A percentile compares a stretch with the other conserved stretches of the same genome.
These are phyloP conservation scores for Arion vulgaris DNA, from an alignment of 1,140 invertebrate species.

Conservation along the genomic window DNA sequence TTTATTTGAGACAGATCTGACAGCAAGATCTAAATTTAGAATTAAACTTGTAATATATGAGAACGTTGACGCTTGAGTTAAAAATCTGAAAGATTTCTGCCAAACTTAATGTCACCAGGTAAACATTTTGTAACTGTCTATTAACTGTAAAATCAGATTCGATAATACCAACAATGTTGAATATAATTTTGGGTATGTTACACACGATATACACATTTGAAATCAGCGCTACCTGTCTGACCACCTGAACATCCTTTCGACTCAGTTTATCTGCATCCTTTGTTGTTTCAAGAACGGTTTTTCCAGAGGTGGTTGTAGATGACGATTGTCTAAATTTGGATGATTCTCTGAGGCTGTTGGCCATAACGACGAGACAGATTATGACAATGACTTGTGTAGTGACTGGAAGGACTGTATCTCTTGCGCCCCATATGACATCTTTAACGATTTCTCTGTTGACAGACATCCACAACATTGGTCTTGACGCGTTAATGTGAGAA, in stretches of 20 bases:
- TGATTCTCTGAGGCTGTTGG: neutral
- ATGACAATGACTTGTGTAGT: conserved; percentile 17
- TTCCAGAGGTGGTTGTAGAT: neutral
- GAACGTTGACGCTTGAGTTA: neutral
- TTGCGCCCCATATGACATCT: neutral
- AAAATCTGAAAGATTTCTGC: no score
- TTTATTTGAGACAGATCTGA: no score
- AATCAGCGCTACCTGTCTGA: neutral
- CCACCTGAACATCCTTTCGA: neutral
- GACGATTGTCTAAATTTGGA: neutral
- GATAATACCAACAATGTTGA: no score
- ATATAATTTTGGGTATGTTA: conserved; percentile 2
- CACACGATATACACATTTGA: neutral
- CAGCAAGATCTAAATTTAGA: neutral
- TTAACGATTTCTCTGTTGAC: neutral
- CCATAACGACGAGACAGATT: conserved; percentile 8
- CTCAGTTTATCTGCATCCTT: neutral
- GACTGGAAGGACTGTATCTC: neutral
- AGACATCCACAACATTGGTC: neutral
- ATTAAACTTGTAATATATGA: conserved; percentile 5
- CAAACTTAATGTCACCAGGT: neutral
- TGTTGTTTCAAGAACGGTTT: no score
- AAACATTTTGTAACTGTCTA: neutral
- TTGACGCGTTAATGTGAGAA: neutral
- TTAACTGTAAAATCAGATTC: neutral